Conservation (phyloP, 1,140 invertebrate species). For the Branchinecta lindahli region DNA sequence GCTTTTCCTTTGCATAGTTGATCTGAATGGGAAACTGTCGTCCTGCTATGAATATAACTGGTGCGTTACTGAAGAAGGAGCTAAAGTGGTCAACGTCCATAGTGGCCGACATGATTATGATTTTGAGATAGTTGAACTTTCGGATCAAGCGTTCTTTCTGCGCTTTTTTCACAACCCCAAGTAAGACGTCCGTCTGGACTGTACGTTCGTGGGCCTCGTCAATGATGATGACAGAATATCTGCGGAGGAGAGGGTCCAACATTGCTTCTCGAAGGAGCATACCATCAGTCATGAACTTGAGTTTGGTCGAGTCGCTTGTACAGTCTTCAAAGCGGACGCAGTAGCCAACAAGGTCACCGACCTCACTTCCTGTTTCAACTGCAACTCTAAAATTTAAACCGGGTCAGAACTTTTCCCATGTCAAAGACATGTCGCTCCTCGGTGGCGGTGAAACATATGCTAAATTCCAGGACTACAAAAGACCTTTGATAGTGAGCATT, state of each 20-base stretch:
- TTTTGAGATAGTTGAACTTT: slow-evolving; percentile 21
- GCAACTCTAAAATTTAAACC: slow-evolving; percentile 46
- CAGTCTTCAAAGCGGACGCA: slow-evolving; percentile 82
- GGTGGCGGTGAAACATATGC: too few relatives aligned
- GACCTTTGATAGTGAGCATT: too few relatives aligned
- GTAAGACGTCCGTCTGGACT: slow-evolving; percentile 81
- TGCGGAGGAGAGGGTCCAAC: slow-evolving; percentile 46
- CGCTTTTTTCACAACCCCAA: slow-evolving; percentile 62
- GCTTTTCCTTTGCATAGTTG: slow-evolving; percentile 51
- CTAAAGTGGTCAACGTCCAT: slow-evolving; percentile 88
- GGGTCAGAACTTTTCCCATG: too few relatives aligned
- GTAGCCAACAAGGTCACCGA: slow-evolving; percentile 72
- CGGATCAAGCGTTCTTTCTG: slow-evolving; percentile 50
- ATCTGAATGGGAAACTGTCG: slow-evolving; percentile 68
- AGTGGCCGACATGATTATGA: slow-evolving; percentile 85
- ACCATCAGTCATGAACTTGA: slow-evolving; percentile 82
- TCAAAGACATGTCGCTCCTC: too few relatives aligned
- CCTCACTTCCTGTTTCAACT: slow-evolving; percentile 43
- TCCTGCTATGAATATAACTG: slow-evolving; percentile 76
- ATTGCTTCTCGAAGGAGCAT: slow-evolving; percentile 83
- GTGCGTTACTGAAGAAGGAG: slow-evolving; percentile 71
- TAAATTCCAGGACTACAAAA: too few relatives aligned
- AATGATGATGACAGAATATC: slow-evolving; percentile 73
- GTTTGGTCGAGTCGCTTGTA: slow-evolving; percentile 53
- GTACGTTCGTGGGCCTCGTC: slow-evolving; percentile 97